A percentile compares a stretch with the other conserved stretches of the same genome.
Evolutionary conservation across 2,888 invertebrate genomes (phyloP).

Genomic region (Congeria kusceri): DNA sequence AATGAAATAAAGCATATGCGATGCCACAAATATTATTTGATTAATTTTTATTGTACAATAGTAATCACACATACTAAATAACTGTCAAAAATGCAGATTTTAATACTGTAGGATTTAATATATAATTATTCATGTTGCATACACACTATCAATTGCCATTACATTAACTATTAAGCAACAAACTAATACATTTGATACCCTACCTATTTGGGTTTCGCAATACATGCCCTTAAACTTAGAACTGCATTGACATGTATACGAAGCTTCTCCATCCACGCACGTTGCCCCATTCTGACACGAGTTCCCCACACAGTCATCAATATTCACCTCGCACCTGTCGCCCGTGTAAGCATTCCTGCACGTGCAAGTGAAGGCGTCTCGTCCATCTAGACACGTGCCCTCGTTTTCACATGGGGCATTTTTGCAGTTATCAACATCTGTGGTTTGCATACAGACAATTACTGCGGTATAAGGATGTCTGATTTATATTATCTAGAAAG

Average conservation of each 20-base stretch:
- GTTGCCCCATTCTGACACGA: conserved; percentile 10
- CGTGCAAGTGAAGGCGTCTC: conserved; percentile 2
- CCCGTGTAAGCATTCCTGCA: conserved; percentile 10
- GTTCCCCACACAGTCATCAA: conserved; percentile 9
- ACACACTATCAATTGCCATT: no score
- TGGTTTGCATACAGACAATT: no score
- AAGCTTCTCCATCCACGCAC: conserved; percentile 3
- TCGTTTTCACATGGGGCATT: conserved; percentile 19
- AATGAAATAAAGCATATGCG: no score
- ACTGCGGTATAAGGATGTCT: no score
- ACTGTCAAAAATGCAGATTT: no score
- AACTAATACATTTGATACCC: not conserved
- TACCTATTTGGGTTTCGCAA: conserved; percentile 19
- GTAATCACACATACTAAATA: no score
- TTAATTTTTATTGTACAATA: no score
- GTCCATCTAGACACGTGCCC: conserved; percentile 7
- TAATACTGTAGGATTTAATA: no score
- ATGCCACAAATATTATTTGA: no score
- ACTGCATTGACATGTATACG: conserved; percentile 8
- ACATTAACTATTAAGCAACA: no score
- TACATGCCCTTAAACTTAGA: not conserved
- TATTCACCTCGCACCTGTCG: conserved; percentile 10
- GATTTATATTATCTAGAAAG: no score
- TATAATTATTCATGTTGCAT: no score
- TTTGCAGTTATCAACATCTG: conserved; percentile 22